Evolutionary conservation across 2,888 invertebrate species (phyloP), one percentile per base, ranked within the genome.

Genomic region (Eristalinus sepulchralis): DNA sequence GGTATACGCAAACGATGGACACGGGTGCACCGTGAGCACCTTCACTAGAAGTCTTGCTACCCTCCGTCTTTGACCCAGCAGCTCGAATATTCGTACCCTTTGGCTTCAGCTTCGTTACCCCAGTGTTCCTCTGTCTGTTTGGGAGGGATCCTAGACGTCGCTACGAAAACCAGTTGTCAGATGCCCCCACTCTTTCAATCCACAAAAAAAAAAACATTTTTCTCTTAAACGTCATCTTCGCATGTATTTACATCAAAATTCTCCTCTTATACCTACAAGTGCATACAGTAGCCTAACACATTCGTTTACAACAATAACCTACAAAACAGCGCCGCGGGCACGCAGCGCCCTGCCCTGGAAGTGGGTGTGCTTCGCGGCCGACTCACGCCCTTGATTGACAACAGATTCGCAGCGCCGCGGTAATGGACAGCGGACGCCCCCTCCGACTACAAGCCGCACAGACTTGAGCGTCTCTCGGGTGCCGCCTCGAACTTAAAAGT

Each of bases 401-500:
- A 5, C 6, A 13, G 47, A 17, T 17, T 9, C 39, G 39, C 17
- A 27, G 27, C 5, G 2, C 5, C 2, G n/a, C 47, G 47, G 17
- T 17, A 17, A 17, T 17, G 47, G 47, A 47, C 17, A 17, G 47
- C 47, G 17, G 47, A 39, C 6, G 39, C 39, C 6, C 39, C n/a
- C 4, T 3, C 39, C 13, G 39, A 17, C 13, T 11, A 5, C 57
- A 0, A 57, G 57, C 57, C 24, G 10, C 17, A 13, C 20, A 11
- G 57, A 13, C 13, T 13, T 2, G 11, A 39, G 8, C 6, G 2
- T 39, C 2, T 39, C 39, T 24, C 2, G 0, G 0, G 17, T 24
- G 5, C 68, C 34, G 47, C 53, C 47, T 57, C 27, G 9, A 60
- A 22, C 24, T 68, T 86, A 78, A 73, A 73, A 67, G 70, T 82